Conservation (phyloP, 2,888 invertebrate genomes). For the Tachina lurida region DNA sequence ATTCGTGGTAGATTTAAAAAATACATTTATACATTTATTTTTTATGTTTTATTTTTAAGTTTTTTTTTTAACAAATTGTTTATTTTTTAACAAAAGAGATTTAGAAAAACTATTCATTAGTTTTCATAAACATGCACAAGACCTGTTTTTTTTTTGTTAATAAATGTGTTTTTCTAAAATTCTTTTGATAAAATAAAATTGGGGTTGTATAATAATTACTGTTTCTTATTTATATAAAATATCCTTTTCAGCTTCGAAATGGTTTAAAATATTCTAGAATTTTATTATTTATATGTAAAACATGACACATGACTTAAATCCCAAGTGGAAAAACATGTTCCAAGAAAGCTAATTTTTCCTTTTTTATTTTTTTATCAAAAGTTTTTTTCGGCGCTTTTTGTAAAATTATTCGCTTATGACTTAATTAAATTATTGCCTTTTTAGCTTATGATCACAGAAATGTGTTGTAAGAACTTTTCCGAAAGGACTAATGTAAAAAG, state of each 20-base stretch:
- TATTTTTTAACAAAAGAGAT: conserved; percentile 29
- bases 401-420: too few species aligned
- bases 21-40: conserved; percentile 16
- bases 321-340: too few species aligned
- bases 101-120: not conserved
- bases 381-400: too few species aligned
- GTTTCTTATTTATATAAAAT: conserved; percentile 13
- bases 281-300: not conserved
- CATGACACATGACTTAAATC: too few species aligned
- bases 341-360: too few species aligned
- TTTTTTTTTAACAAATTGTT: conserved; percentile 15
- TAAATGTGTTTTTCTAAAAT: conserved; percentile 23
- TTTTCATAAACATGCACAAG: not conserved
- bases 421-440: too few species aligned
- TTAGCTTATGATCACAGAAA: too few species aligned
- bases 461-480: too few species aligned
- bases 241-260: conserved; percentile 50
- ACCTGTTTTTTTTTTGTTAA: not conserved
- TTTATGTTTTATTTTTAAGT: conserved; percentile 39
- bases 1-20: conserved; percentile 10
- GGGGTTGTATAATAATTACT: conserved; percentile 43
- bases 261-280: conserved; percentile 42
- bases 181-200: conserved; percentile 31
- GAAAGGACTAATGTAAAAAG: too few species aligned
- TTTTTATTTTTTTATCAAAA: too few species aligned